phyloP scores from a whole-genome alignment of 2,888 invertebrate species.

The Holacanthella duospinosa region DNA sequence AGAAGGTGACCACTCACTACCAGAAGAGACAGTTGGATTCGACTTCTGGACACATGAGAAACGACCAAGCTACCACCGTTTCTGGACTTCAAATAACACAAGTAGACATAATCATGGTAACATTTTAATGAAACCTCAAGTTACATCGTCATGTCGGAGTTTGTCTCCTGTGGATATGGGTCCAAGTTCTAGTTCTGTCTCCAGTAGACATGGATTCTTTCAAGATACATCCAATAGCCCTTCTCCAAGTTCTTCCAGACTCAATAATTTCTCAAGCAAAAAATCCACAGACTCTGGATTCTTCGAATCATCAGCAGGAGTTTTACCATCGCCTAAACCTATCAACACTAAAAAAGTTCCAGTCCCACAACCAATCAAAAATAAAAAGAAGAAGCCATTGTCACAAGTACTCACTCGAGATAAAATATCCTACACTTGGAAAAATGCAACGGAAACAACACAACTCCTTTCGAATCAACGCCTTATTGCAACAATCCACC shows the following conservation, averaged over 20 bases:
- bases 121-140: too few relatives aligned
- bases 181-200: too few relatives aligned
- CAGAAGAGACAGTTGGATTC: not conserved
- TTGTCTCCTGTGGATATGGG: too few relatives aligned
- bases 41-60: not conserved
- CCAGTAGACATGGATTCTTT: too few relatives aligned
- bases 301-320: not conserved
- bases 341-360: not conserved
- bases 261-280: not conserved
- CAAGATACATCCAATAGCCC: too few relatives aligned
- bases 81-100: not conserved
- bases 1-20: not conserved
- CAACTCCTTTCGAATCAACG: not conserved
- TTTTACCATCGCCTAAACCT: not conserved
- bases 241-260: too few relatives aligned
- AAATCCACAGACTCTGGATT: constrained; percentile 2
- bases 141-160: too few relatives aligned
- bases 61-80: not conserved
- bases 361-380: not conserved
- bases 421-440: not conserved
- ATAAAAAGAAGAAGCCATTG: not conserved
- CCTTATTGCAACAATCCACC: not conserved
- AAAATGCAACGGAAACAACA: not conserved
- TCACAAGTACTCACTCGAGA: not conserved
- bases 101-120: too few relatives aligned